Base-by-base conservation (phyloP, 2,888 invertebrate species). In the Troglohyphantes excavatus region DNA sequence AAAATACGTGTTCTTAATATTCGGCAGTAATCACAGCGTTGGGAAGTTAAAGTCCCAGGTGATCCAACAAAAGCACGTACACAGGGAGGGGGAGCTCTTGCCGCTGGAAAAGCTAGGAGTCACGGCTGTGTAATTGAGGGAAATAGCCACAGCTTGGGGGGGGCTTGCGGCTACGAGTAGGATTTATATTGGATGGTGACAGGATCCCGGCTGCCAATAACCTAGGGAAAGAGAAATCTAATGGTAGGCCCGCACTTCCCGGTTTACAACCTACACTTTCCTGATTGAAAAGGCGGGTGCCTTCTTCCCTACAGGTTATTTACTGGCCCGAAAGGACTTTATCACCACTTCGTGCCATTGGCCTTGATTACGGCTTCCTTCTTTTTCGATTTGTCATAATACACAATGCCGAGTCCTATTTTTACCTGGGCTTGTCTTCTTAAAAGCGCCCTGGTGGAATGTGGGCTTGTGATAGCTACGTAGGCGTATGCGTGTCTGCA, bases 1-100 rank as follows among this genome's bases (percentile, higher is more conserved):
- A 86, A 86, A 86, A 86, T 86, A 86, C 86, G 86, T 86, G 78
- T 70, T 78, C 86, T 86, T 76, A 86, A 86, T 86, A 70, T 86
- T 39, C 78, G 26, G 27, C 86, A 39, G 86, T 78, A 86, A 86
- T 86, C 86, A 76, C 78, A 70, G 70, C 76, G 43, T 26, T 61
- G 75, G 75, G 73, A 78, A 78, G 67, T 76, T 46, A 63, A 63
- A 73, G 27, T 84, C 68, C 76, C 76, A 7, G 43, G 68, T 26
- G 68, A 68, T 68, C 21, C 59, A 7, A 23, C 19, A 68, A 61
- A 78, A 59, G 59, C 86, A 78, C 86, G 86, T 86, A 67, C 13
- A 19, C 70, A 6, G 53, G 13, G 39, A 59, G 68, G 27, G 67
- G 59, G 68, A n/a, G 23, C 76, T 68, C 29, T 13, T 67, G 82